Base-by-base conservation (phyloP, 2,113 vertebrate genomes). In the Crypturellus undulatus region DNA sequence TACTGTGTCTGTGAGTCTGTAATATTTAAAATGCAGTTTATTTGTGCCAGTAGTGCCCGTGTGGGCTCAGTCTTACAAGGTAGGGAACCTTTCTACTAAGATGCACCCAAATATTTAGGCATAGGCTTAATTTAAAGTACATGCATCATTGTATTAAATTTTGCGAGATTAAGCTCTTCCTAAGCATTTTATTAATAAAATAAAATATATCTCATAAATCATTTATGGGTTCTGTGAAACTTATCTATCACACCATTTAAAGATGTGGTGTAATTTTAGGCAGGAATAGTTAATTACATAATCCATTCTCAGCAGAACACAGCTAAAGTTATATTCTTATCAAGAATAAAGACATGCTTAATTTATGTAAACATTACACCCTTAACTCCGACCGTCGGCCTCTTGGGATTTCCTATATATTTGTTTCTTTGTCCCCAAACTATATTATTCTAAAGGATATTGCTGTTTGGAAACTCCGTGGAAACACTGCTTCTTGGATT, bases 181-280 rank as follows among this genome's bases (percentile, higher is more conserved):
- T 94, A 94, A 94, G 83, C 93, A 96, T 96, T 97, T 96, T 97
- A 95, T 92, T 94, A 95, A 96, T 93, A 96, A 95, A 96, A 93
- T 95, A 97, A 96, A 96, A 96, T 92, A 92, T 92, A 86, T 88
- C 89, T 92, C 88, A 72, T 96, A 96, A 95, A 96, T 94, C 93
- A 92, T 96, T 93, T 79, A 95, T 64, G 30, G 24, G 1, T 72
- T 88, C 92, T 62, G 20, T 93, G 93, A 90, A 94, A 96, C 90
- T 96, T 96, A 93, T 96, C 87, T 96, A 94, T 96, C 94, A 90
- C 25, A 95, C 45, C 90, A 90, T 95, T 95, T 96, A 96, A 92
- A 95, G 92, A 93, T 79, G 88, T 96, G 62, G 95, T 94, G 93
- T 93, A 94, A 96, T 96, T 96, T 96, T 93, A 90, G 72, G 95